A percentile compares a stretch with the other conserved stretches of the same genome.
Evolutionary conservation across 2,888 invertebrate genomes (phyloP).

Genomic region (Cryptus viduatorius): DNA sequence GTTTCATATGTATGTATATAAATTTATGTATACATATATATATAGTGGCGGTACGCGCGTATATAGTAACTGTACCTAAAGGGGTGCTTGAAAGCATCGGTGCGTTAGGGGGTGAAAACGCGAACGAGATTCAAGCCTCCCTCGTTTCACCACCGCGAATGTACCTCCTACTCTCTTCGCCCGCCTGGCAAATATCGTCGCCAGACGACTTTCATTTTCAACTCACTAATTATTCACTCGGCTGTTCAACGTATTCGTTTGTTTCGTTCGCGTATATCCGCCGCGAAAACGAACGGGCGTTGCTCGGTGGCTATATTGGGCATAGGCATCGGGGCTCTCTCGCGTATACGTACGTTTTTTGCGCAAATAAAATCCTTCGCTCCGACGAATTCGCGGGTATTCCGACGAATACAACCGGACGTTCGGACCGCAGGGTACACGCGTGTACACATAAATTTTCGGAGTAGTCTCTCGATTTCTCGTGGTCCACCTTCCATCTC

Average conservation of each 20-base stretch:
- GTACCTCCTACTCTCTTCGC: constrained; percentile 50
- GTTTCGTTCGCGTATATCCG: constrained; percentile 76
- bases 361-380: constrained; percentile 63
- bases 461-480: constrained; percentile 15
- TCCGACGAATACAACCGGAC: constrained; percentile 41
- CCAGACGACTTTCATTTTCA: constrained; percentile 81
- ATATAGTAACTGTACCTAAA: constrained; percentile 28
- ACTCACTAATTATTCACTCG: constrained; percentile 81
- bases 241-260: constrained; percentile 77
- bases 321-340: constrained; percentile 1
- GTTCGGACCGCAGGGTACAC: constrained; percentile 53
- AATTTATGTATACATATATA: too few species aligned
- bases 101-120: constrained; percentile 67
- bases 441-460: constrained; percentile 60
- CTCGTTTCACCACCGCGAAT: constrained; percentile 23
- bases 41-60: not conserved
- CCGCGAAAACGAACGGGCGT: not conserved
- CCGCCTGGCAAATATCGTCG: constrained; percentile 80
- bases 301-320: not conserved
- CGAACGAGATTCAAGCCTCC: constrained; percentile 55
- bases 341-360: constrained; percentile 47
- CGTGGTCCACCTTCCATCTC: constrained; percentile 21
- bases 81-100: constrained; percentile 25
- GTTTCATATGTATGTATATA: constrained; percentile 20
- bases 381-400: constrained; percentile 26